Evolutionary conservation across 2,888 invertebrate genomes (phyloP), one percentile per base, ranked within the genome.

Genomic region (Stictocephala bisonia): DNA sequence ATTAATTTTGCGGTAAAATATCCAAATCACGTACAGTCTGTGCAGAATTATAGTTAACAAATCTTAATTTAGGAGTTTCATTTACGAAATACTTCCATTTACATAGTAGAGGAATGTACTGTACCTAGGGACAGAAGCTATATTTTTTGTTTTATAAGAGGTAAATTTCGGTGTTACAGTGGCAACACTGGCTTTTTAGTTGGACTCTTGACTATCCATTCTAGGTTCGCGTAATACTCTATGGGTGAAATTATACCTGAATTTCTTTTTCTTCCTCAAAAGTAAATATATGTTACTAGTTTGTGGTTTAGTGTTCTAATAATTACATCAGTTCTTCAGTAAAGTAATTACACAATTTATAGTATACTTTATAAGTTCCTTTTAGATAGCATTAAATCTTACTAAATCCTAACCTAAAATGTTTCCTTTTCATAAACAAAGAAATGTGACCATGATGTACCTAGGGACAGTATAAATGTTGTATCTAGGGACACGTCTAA

Each of bases 371-470:
- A 53, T 24, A 24, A 53, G 53, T 27, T 53, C 24, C 53, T 53
- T 66, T 31, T 15, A 44, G 18, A 44, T 26, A 44, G 18, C 3
- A 27, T 20, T 66, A 18, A n/a, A 18, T 41, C 44, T 35, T 6
- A 44, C 27, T 26, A 66, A 66, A 66, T 26, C 66, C 44, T 66
- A 66, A 66, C 24, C 66, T 31, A 41, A 66, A 66, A 66, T 9
- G 22, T n/a, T 44, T 66, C 22, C n/a, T 50, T 50, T 53, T 7
- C 53, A 3, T 24, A 53, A 53, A 66, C 26, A 66, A 66, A 66
- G 27, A n/a, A 41, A 44, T 22, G 40, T 2, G 22, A 15, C 35
- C 44, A 20, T 64, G 20, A 26, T 64, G 64, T 41, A 64, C 64
- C 64, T 64, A 24, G 41, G 64, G 64, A 64, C 64, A 53, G 53